Evolutionary conservation across 2,113 vertebrate species (phyloP).

Genomic region (Macroglossus sobrinus): DNA sequence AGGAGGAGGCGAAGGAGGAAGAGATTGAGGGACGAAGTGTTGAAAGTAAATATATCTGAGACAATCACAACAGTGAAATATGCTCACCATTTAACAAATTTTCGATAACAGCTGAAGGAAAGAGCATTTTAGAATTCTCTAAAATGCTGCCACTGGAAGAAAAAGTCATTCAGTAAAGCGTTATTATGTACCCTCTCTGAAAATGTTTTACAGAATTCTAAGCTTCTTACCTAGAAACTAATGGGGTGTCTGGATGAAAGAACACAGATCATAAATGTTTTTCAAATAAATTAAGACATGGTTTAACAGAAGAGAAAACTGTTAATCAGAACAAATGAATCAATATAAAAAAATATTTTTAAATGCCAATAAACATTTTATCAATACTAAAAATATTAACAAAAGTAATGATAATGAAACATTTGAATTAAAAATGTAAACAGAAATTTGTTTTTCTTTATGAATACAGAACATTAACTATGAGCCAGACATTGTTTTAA

Average conservation of each 20-base stretch:
- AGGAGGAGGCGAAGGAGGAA: background rate
- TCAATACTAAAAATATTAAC: background rate
- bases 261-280: background rate
- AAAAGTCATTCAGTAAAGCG: background rate
- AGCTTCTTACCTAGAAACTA: background rate
- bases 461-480: background rate
- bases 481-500: background rate
- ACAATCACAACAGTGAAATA: background rate
- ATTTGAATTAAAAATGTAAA: background rate
- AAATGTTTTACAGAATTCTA: slow-evolving; percentile 2
- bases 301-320: slow-evolving; percentile 1
- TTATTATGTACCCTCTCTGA: background rate
- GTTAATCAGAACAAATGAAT: background rate
- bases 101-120: background rate
- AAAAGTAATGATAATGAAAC: background rate
- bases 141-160: background rate
- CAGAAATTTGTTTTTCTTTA: background rate
- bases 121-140: background rate
- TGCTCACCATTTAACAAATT: background rate
- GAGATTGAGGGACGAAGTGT: background rate
- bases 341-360: background rate
- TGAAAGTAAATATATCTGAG: slow-evolving; percentile 1
- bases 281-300: background rate
- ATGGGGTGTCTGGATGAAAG: slow-evolving; percentile 11
- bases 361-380: background rate